Evolutionary conservation across 2,797 vertebrate genomes (phyloP), one percentile per base, ranked within the genome.

Genomic region (Lagodon rhomboides): DNA sequence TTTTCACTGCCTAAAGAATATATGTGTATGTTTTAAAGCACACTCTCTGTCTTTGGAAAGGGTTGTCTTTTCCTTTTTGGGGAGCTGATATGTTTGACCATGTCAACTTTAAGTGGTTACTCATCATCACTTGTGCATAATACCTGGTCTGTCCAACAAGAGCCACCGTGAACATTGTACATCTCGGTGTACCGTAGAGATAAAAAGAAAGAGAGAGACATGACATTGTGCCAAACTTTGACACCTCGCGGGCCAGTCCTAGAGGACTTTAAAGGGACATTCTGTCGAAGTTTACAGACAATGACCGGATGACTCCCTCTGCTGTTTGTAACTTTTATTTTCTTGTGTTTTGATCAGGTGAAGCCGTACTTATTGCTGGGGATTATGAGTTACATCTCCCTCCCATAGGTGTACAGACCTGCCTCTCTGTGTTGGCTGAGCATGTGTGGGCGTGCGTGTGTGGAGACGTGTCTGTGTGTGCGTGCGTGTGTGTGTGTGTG

Each of bases 1-100:
- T 98, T 98, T 97, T 98, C 98, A 99, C 98, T 99, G 97, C 98
- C 98, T 97, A 97, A 96, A 90, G 95, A 96, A 96, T 94, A 96
- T 60, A 96, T 96, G 95, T 97, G 97, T 96, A 96, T 96, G 96
- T 97, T 96, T 34, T 96, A 95, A 97, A 97, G 97, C 97, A 97
- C 96, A 96, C 93, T 90, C 93, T 96, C 83, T 88, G 90, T 83
- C 65, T 87, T 79, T 75, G 68, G 73, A 87, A 77, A 80, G 73
- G 78, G 95, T 94, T 93, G 95, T 95, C 94, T 95, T 95, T 88
- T 84, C 95, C 96, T 96, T 96, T 96, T 95, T 95, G 93, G 95
- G 95, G 94, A 95, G 95, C 94, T 93, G 95, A 95, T 96, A 94
- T 80, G 70, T 90, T 97, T 96, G 94, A 95, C 95, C 95, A 91